phyloP scores from a whole-genome alignment of 2,797 vertebrate genomes.

The Clarias platycephalus region DNA sequence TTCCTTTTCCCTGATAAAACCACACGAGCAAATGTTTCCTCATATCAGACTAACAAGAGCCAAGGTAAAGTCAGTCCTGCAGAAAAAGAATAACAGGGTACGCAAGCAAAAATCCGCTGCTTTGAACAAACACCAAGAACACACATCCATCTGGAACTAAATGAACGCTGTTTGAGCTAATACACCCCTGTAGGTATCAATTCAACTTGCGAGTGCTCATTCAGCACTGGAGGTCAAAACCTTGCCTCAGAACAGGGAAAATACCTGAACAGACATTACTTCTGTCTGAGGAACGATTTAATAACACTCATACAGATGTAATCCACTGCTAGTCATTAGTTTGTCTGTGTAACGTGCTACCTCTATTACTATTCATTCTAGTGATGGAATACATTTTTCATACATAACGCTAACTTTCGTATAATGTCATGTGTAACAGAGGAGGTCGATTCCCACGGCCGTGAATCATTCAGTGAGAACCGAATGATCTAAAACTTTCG shows the following conservation, averaged over 20 bases:
- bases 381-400: not conserved
- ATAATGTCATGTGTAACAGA: not conserved
- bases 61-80: not conserved
- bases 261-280: not conserved
- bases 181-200: constrained; percentile 11
- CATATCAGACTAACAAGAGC: not conserved
- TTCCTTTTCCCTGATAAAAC: not conserved
- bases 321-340: not conserved
- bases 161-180: not conserved
- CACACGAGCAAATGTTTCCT: not conserved
- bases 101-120: not conserved
- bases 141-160: constrained; percentile 14
- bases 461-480: not conserved
- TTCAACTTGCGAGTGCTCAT: not conserved
- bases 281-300: constrained; percentile 5
- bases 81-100: not conserved
- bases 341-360: not conserved
- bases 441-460: not conserved
- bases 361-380: not conserved
- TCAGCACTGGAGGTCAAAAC: not conserved
- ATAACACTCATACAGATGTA: not conserved
- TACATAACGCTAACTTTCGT: not conserved
- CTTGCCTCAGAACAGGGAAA: not conserved
- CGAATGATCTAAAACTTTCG: not conserved
- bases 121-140: not conserved